Evolutionary conservation across 2,797 vertebrate species (phyloP), one percentile per base, ranked within the genome.

Genomic region (Telmatherina bonti): DNA sequence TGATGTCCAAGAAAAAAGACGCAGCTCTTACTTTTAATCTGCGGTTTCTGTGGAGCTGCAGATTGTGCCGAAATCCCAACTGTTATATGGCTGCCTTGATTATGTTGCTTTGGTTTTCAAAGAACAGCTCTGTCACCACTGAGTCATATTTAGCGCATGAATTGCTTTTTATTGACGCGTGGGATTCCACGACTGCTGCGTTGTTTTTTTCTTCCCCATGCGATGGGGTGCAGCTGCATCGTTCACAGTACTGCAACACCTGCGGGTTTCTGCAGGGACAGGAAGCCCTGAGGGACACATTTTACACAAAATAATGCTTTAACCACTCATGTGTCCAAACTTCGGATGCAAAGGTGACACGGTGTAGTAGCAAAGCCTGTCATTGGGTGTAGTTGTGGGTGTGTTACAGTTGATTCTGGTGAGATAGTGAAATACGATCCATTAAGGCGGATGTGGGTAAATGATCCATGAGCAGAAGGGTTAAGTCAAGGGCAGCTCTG

Each of bases 1-100:
- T 67, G 81, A 74, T 82, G 83, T 81, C 76, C 72, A 83, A 85
- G 75, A 81, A 90, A 84, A 72, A 60, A 67, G 74, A 77, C 60
- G 64, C 79, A 55, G 71, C 80, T 81, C 59, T 55, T 16, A 56
- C 64, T 81, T 76, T 83, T 82, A 75, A 85, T 87, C 67, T 78
- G 60, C 54, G 2, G 13, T 69, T 77, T 70, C 67, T 64, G 27
- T 12, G 36, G 47, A 30, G 69, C 10, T 55, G 68, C 68, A 51
- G 79, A 56, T 70, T 68, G 64, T 33, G 70, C 56, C 70, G n/a
- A 66, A 62, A 54, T 64, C 74, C 69, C 12, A 3, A 30, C 20
- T 78, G 80, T 45, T 22, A n/a, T 20, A 55, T 26, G 35, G 43
- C 22, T 52, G 55, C 36, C 35, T 53, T 33, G 24, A 31, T 27